Base-by-base conservation (phyloP, 2,888 invertebrate species). In the Andrena minutula region DNA sequence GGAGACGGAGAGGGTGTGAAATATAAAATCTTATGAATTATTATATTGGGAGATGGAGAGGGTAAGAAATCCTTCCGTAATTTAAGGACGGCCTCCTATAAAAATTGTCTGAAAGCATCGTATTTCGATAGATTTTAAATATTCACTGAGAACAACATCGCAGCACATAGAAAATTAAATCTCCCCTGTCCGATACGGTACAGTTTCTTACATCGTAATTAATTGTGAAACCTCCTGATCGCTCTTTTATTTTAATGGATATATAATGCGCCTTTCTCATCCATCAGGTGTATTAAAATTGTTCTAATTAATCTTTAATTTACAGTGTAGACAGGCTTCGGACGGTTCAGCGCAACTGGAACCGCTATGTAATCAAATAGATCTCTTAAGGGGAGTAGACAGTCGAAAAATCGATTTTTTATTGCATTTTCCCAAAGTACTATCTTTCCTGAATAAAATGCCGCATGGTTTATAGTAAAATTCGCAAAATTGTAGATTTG, bases 251-350 rank as follows among this genome's bases (percentile, higher is more conserved):
- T 26, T 10, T 30, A 61, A 63, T 26, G 26, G 20, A 47, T 56
- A 35, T 41, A 26, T 23, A 51, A 61, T 35, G 23, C 26, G 60
- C n/a, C 61, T 61, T 68, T 32, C 41, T 53, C 35, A 23, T 28
- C 35, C 71, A 20, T 0, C 61, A 51, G n/a, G 2, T 72, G 47
- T 64, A 72, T 77, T 72, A 68, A 68, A 63, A 56, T 58, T 51
- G 8, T 53, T 58, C 63, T 28, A 58, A 77, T 68, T 68, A 63
- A 49, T 53, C 72, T 23, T 77, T 72, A 80, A 72, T 78, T 78
- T 64, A 63, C 61, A 10, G 8, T 12, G 26, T 4, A 28, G 53
- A 66, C 60, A 80, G 65, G 79, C 53, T 66, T 60, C n/a, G 12
- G 47, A 28, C n/a, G 41, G 7, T 64, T 23, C 35, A 28, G 51